Conservation (phyloP, 2,113 vertebrate genomes). For the Myanophis thanlyinensis region DNA sequence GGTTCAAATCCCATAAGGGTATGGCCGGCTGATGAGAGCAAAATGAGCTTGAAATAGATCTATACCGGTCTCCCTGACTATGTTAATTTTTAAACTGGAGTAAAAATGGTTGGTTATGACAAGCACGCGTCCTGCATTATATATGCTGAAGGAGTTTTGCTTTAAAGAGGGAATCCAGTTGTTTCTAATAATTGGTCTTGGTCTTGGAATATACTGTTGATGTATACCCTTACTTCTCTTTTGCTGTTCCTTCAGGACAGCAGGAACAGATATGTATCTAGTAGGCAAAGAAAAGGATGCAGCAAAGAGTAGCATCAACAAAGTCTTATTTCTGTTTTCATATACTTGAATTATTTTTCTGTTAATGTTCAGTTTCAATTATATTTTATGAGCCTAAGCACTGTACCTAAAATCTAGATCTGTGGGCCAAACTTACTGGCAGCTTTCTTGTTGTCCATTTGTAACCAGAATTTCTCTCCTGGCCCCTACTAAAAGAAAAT, state of each 20-base stretch:
- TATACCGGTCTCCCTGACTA: no score
- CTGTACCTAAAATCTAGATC: neutral
- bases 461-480: neutral
- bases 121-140: neutral
- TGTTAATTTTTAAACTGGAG: neutral
- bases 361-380: neutral
- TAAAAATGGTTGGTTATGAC: neutral
- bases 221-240: neutral
- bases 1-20: no score
- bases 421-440: neutral
- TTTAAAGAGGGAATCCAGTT: neutral
- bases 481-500: neutral
- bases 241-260: neutral
- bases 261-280: neutral
- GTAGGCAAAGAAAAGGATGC: neutral
- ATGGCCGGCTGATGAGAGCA: no score
- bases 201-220: neutral
- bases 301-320: neutral
- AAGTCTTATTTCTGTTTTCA: neutral
- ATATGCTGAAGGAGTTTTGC: neutral
- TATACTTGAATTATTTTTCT: neutral
- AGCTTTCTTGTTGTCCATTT: neutral
- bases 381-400: neutral
- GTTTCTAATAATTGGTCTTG: neutral
- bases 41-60: no score